Evolutionary conservation across 2,888 invertebrate species (phyloP).

Genomic region (Neoscelio sp.): DNA sequence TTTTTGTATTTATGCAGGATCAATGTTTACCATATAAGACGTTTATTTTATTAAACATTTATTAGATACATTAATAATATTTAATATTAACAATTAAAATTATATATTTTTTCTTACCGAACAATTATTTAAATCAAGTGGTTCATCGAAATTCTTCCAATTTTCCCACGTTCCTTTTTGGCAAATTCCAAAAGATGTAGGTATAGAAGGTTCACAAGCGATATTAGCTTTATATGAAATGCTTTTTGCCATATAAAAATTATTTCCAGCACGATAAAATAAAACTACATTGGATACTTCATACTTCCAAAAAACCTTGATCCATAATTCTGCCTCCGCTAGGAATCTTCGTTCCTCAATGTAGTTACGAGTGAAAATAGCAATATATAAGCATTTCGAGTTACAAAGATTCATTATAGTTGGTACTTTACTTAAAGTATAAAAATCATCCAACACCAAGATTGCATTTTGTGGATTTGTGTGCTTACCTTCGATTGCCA

Average conservation of each 20-base stretch:
- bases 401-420: too few relatives aligned
- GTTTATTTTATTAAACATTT: too few relatives aligned
- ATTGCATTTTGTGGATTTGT: too few relatives aligned
- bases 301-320: slow-evolving; percentile 26
- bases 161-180: slow-evolving; percentile 23
- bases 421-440: too few relatives aligned
- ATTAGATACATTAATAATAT: neutral
- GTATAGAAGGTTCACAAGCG: slow-evolving; percentile 27
- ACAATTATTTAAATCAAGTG: slow-evolving; percentile 46
- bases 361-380: slow-evolving; percentile 25
- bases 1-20: too few relatives aligned
- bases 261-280: slow-evolving; percentile 22
- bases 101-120: slow-evolving; percentile 17
- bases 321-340: too few relatives aligned
- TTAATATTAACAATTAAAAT: neutral
- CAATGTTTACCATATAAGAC: too few relatives aligned
- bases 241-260: slow-evolving; percentile 55
- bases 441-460: too few relatives aligned
- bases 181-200: slow-evolving; percentile 47
- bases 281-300: slow-evolving; percentile 42
- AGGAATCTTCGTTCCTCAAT: slow-evolving; percentile 12
- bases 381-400: slow-evolving; percentile 39
- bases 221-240: slow-evolving; percentile 32
- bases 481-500: too few relatives aligned
- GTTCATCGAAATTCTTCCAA: slow-evolving; percentile 28